Conservation (phyloP, 2,888 invertebrate genomes). For the Tuberolachnus salignus region DNA sequence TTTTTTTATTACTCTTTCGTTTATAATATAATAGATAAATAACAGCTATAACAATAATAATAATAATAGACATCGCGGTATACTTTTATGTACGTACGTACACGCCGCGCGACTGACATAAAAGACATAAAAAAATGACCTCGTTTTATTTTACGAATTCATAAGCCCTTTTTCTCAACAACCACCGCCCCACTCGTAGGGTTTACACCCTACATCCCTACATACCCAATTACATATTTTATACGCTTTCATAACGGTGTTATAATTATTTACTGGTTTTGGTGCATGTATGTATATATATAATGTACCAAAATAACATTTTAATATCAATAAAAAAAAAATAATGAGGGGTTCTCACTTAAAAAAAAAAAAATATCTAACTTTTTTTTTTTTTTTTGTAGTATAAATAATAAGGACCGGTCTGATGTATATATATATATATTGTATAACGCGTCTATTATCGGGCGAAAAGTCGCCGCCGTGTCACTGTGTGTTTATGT, state of each 20-base stretch:
- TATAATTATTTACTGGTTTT: conserved; percentile 25
- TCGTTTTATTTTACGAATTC: conserved; percentile 16
- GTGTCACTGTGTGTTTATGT: neutral
- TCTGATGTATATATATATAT: no score
- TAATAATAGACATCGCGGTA: neutral
- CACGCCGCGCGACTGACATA: neutral
- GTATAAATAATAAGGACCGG: no score
- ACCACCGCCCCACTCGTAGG: neutral
- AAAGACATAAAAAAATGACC: conserved; percentile 12
- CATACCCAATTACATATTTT: no score
- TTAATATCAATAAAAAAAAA: no score
- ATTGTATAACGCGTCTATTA: no score
- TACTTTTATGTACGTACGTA: neutral
- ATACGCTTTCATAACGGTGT: neutral
- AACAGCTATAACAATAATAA: neutral
- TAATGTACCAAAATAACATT: no score
- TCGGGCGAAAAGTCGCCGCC: neutral
- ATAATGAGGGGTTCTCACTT: no score
- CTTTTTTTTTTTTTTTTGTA: no score
- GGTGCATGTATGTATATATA: neutral
- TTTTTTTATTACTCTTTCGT: neutral
- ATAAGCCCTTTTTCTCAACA: neutral
- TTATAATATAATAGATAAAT: neutral
- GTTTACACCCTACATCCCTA: neutral
- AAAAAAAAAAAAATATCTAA: no score